These are phyloP conservation scores for Brachionus angularis DNA, from an alignment of 1,140 invertebrate species.

Conservation along the genomic window DNA sequence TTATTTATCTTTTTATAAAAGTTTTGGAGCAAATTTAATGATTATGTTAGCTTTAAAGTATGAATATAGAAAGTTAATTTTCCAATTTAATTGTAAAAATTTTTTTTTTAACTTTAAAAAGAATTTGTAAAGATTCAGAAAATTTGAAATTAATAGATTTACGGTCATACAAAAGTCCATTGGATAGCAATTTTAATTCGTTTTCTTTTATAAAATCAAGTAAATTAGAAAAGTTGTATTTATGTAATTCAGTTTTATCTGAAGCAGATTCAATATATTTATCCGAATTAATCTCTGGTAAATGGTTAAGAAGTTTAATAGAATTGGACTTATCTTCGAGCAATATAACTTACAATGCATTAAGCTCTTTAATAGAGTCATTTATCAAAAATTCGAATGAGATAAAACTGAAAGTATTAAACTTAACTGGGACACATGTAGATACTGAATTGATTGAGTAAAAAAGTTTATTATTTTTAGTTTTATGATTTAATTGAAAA, in stretches of 20 bases:
- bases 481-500: background rate
- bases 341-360: background rate
- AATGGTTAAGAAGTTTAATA: constrained; percentile 1
- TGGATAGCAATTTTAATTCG: constrained; percentile 31
- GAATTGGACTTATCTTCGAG: constrained; percentile 24
- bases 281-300: background rate
- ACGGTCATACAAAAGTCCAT: constrained; percentile 18
- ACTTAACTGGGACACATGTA: constrained; percentile 23
- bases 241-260: constrained; percentile 5
- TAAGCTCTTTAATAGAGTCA: background rate
- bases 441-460: constrained; percentile 38
- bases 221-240: constrained; percentile 5
- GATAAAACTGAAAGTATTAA: background rate
- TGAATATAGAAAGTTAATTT: background rate
- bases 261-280: constrained; percentile 3
- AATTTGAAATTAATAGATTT: constrained; percentile 18
- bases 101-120: background rate
- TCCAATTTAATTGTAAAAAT: no score
- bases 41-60: constrained; percentile 28
- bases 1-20: background rate
- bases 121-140: constrained; percentile 39
- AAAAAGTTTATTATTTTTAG: background rate
- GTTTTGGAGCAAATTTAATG: constrained; percentile 14
- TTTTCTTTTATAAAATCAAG: constrained; percentile 1
- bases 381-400: background rate